phyloP scores from a whole-genome alignment of 2,888 invertebrate species.

The Phlogophora meticulosa region DNA sequence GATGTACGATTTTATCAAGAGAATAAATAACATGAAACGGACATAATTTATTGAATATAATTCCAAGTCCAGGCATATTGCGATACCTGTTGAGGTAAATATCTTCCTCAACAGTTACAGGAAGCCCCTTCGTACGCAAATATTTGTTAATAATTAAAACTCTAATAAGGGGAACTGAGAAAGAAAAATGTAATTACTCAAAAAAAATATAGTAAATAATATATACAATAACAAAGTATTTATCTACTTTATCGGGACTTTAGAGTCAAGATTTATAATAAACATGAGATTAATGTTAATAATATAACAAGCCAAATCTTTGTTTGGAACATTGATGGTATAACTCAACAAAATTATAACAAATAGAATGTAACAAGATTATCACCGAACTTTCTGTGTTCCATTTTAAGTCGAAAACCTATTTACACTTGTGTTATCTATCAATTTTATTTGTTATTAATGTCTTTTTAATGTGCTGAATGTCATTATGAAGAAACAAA shows the following conservation, averaged over 20 bases:
- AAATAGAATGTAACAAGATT: slow-evolving; percentile 10
- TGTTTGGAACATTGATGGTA: neutral
- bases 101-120: neutral
- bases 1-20: too few relatives aligned
- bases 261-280: slow-evolving; percentile 8
- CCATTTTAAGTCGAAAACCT: slow-evolving; percentile 26
- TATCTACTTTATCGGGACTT: neutral
- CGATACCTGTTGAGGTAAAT: too few relatives aligned
- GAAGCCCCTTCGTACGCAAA: neutral
- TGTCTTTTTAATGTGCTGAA: slow-evolving; percentile 52
- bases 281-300: slow-evolving; percentile 11
- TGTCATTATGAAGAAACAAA: slow-evolving; percentile 22
- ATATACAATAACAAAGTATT: neutral
- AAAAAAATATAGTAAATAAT: too few relatives aligned
- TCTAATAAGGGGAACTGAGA: neutral
- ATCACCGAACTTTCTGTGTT: slow-evolving; percentile 22
- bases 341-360: slow-evolving; percentile 12
- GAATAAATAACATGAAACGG: too few relatives aligned
- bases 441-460: slow-evolving; percentile 51
- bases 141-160: neutral
- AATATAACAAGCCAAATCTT: neutral
- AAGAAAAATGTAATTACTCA: neutral
- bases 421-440: slow-evolving; percentile 32
- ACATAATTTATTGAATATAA: too few relatives aligned
- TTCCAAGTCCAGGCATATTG: too few relatives aligned